phyloP scores from a whole-genome alignment of 2,113 vertebrate genomes.

The Oreocharis arfaki region DNA sequence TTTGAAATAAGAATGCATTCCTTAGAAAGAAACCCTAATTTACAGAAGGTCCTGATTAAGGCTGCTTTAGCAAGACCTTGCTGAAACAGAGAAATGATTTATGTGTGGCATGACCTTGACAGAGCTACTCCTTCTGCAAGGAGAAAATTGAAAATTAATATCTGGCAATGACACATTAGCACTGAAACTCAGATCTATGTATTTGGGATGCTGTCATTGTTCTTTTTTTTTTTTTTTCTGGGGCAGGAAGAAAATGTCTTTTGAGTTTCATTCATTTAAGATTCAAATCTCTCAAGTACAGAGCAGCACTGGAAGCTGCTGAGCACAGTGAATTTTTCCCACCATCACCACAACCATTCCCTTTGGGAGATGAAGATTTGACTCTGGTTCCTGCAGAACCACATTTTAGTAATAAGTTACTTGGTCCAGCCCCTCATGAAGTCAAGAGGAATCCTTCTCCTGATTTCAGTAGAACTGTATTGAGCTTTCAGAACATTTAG shows the following conservation, averaged over 20 bases:
- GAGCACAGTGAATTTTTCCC: not conserved
- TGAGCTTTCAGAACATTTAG: not conserved
- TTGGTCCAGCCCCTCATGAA: not conserved
- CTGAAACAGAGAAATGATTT: slow-evolving; percentile 1
- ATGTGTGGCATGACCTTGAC: slow-evolving; percentile 41
- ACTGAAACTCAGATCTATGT: not conserved
- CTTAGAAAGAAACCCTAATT: slow-evolving; percentile 40
- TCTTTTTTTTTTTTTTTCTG: not conserved
- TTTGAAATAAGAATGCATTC: slow-evolving; percentile 2
- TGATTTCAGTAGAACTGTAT: not conserved
- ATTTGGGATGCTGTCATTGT: not conserved
- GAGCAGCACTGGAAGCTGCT: not conserved
- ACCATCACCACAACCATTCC: not conserved
- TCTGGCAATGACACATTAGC: not conserved
- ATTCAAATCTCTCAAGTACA: not conserved
- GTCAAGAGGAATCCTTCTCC: not conserved
- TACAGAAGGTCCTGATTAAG: slow-evolving; percentile 16
- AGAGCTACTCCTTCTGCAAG: not conserved
- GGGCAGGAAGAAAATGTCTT: not conserved
- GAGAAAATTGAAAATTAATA: slow-evolving; percentile 49
- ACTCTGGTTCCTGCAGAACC: not conserved
- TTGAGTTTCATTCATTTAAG: not conserved
- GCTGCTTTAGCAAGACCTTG: slow-evolving; percentile 10
- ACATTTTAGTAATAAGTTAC: not conserved
- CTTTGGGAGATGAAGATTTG: not conserved